These are phyloP conservation scores for Ptilorrhoa leucosticta DNA, from an alignment of 2,113 vertebrate species.

Conservation along the genomic window DNA sequence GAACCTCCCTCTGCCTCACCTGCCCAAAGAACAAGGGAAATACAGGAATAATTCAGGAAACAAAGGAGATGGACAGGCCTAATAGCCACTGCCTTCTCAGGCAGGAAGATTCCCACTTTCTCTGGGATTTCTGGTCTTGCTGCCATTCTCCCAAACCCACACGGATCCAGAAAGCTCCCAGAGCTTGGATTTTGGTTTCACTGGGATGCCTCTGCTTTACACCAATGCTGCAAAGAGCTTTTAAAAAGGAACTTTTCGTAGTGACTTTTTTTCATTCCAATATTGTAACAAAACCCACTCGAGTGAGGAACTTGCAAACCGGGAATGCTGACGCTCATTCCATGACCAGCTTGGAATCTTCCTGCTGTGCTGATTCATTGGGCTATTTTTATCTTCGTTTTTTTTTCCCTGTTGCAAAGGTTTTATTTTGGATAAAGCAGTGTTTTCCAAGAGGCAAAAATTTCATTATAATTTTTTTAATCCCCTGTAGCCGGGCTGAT, in stretches of 20 bases:
- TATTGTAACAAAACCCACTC: not conserved
- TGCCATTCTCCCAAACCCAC: not conserved
- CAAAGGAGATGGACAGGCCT: not conserved
- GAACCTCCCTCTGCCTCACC: not conserved
- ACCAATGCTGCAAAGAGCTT: not conserved
- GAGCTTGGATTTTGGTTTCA: not conserved
- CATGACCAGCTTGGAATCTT: not conserved
- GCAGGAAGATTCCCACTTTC: not conserved
- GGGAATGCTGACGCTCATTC: not conserved
- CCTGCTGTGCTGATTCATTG: constrained; percentile 1
- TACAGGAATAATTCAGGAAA: not conserved
- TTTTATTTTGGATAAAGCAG: not conserved
- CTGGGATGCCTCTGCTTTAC: not conserved
- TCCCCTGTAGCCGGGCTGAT: not conserved
- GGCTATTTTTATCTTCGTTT: not conserved
- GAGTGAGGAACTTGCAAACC: not conserved
- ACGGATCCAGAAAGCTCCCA: not conserved
- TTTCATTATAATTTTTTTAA: not conserved
- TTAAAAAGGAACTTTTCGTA: not conserved
- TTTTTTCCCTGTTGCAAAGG: not conserved
- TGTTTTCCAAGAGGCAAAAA: not conserved
- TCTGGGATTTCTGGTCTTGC: not conserved
- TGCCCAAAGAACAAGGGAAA: not conserved
- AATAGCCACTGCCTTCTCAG: not conserved
- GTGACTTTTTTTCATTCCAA: not conserved